phyloP scores from a whole-genome alignment of 2,797 vertebrate genomes.

The Xenops minutus region DNA sequence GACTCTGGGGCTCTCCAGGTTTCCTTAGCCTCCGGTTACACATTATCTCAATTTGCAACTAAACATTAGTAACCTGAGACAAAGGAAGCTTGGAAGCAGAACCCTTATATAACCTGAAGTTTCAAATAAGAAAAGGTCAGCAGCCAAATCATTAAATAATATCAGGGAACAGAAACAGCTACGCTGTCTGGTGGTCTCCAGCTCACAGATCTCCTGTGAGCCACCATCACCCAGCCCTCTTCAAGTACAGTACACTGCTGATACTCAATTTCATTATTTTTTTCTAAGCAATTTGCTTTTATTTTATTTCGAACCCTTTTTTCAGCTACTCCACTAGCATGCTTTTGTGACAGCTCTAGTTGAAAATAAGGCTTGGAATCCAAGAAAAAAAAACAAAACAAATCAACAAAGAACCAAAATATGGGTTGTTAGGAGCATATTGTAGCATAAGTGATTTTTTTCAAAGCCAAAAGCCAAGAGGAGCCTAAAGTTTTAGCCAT shows the following conservation, averaged over 20 bases:
- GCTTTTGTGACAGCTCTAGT: not conserved
- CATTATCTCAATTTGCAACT: not conserved
- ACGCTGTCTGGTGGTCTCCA: rapidly evolving
- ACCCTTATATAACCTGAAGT: not conserved
- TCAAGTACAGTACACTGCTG: not conserved
- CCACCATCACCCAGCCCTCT: not conserved
- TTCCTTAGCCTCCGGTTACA: not conserved
- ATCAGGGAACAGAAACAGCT: not conserved
- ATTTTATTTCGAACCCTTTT: not conserved
- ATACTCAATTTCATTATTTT: not conserved
- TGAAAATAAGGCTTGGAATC: not conserved
- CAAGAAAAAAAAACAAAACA: not conserved
- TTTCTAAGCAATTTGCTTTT: not conserved
- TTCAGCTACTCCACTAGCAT: not conserved
- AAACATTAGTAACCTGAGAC: not conserved
- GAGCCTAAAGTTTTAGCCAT: not conserved
- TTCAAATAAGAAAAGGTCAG: not conserved
- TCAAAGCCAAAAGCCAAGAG: not conserved
- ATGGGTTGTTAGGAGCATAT: not conserved
- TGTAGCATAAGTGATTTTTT: not conserved
- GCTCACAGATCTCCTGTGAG: not conserved
- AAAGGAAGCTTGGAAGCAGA: not conserved
- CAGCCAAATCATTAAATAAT: not conserved
- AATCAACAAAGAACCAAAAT: not conserved
- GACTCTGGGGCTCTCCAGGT: not conserved